phyloP scores from a whole-genome alignment of 2,797 vertebrate species.

The Argentina silus region DNA sequence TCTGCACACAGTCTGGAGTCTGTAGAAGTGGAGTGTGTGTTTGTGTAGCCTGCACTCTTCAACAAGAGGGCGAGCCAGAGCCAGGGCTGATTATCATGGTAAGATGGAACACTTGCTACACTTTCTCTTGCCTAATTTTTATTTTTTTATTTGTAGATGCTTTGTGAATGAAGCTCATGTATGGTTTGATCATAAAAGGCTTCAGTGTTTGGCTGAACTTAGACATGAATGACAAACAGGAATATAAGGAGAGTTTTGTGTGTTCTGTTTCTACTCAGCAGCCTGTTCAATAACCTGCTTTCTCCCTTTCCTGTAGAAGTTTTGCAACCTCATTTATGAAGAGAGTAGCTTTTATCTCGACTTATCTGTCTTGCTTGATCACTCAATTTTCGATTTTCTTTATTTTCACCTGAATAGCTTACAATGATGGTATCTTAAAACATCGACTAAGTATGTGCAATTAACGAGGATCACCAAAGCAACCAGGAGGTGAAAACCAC shows the following conservation, averaged over 20 bases:
- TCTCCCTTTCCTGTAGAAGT: not conserved
- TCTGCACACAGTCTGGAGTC: constrained; percentile 37
- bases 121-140: not conserved
- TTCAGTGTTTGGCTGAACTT: constrained; percentile 1
- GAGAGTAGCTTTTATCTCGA: not conserved
- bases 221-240: constrained; percentile 10
- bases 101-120: constrained; percentile 36
- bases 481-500: not conserved
- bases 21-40: constrained; percentile 20
- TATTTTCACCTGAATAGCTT: not conserved
- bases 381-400: not conserved
- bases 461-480: not conserved
- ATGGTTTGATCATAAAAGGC: not conserved
- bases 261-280: constrained; percentile 11
- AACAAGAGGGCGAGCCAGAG: constrained; percentile 10
- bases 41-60: not conserved
- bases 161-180: not conserved
- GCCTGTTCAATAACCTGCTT: not conserved
- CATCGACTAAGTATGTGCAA: not conserved
- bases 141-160: not conserved
- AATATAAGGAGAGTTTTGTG: constrained; percentile 12
- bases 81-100: constrained; percentile 45
- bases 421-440: not conserved
- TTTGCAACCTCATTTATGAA: not conserved
- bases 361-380: not conserved